A percentile compares a stretch with the other conserved stretches of the same genome.
Evolutionary conservation across 2,113 vertebrate genomes (phyloP).

Genomic region (Syngnathus floridae): DNA sequence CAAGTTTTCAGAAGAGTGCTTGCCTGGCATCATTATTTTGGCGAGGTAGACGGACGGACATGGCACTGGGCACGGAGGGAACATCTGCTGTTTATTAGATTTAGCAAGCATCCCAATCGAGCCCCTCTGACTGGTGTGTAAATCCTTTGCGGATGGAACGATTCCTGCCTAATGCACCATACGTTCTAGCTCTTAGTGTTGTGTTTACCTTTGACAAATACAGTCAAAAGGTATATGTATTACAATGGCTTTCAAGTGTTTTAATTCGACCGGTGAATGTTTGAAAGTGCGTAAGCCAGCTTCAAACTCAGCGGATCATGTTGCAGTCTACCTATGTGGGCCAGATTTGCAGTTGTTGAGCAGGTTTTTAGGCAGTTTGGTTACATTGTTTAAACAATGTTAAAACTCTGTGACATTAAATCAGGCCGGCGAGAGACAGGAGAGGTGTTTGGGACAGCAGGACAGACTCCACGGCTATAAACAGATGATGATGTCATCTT

Average conservation of each 20-base stretch:
- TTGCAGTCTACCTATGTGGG: constrained; percentile 15
- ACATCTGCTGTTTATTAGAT: constrained; percentile 77
- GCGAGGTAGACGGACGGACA: constrained; percentile 57
- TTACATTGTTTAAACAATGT: constrained; percentile 26
- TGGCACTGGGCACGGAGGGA: constrained; percentile 50
- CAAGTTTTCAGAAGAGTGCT: neutral
- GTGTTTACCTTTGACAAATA: constrained; percentile 39
- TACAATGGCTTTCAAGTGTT: constrained; percentile 34
- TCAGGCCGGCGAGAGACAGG: constrained; percentile 22
- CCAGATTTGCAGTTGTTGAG: neutral
- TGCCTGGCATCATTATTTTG: constrained; percentile 39
- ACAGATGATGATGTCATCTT: constrained; percentile 36
- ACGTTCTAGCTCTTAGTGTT: constrained; percentile 20
- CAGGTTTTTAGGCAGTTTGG: constrained; percentile 9
- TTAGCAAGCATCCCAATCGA: constrained; percentile 59
- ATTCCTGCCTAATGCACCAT: constrained; percentile 29
- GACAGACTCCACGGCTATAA: constrained; percentile 12
- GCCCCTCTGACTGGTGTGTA: constrained; percentile 64
- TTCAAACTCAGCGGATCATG: constrained; percentile 22
- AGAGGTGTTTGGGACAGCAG: constrained; percentile 6
- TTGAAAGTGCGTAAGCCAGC: constrained; percentile 35
- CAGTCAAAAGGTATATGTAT: constrained; percentile 32
- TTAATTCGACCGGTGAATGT: constrained; percentile 30
- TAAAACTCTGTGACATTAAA: constrained; percentile 23
- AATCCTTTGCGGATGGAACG: constrained; percentile 32